A percentile compares a stretch with the other conserved stretches of the same genome.
These are phyloP conservation scores for Eudasyphora cyanicolor DNA, from an alignment of 2,888 invertebrate species.

Conservation along the genomic window DNA sequence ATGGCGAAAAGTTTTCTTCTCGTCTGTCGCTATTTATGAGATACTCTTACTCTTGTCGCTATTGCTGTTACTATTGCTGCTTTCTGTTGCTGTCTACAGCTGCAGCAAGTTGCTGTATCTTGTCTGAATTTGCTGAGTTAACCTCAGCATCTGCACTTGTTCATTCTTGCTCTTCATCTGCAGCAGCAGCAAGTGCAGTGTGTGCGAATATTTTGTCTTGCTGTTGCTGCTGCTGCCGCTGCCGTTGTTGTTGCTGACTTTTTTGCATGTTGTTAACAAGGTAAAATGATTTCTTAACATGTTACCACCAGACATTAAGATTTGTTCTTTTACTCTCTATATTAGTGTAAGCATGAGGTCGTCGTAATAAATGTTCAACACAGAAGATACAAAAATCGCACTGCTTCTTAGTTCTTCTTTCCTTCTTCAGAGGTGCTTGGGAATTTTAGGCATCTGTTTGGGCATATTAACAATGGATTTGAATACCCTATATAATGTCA, in stretches of 20 bases:
- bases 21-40: constrained; percentile 12
- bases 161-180: too few species aligned
- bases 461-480: background rate
- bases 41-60: constrained; percentile 21
- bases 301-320: constrained; percentile 54
- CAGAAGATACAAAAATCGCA: constrained; percentile 31
- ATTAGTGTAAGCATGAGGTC: constrained; percentile 46
- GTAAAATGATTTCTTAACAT: constrained; percentile 64
- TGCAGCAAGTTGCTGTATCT: too few species aligned
- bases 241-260: constrained; percentile 64
- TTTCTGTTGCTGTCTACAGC: too few species aligned
- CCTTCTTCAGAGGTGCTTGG: too few species aligned
- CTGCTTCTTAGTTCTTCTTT: background rate
- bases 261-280: constrained; percentile 60
- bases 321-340: constrained; percentile 55
- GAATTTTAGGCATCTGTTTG: constrained; percentile 45
- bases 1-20: background rate
- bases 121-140: too few species aligned
- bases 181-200: too few species aligned
- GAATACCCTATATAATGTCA: background rate
- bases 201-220: too few species aligned
- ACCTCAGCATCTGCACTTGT: too few species aligned
- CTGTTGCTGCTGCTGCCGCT: constrained; percentile 56
- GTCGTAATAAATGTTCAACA: constrained; percentile 58
- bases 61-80: background rate